Percentiles rank a stretch among this genome's conserved stretches.
These are phyloP conservation scores for Ciconia boyciana DNA, from an alignment of 2,113 vertebrate genomes.

Conservation along the genomic window DNA sequence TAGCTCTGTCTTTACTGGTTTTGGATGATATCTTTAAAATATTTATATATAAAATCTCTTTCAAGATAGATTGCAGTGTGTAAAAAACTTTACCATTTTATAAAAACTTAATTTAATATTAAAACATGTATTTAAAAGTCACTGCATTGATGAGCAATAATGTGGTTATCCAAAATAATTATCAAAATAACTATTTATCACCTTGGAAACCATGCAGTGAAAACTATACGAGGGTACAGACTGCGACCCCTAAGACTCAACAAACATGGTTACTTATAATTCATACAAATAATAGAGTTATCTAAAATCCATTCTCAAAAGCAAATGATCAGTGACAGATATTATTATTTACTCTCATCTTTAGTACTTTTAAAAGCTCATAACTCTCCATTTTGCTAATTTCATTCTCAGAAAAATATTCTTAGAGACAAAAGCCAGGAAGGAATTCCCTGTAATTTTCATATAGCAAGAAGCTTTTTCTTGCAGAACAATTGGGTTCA, in stretches of 20 bases:
- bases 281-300: background rate
- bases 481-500: background rate
- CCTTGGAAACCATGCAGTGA: background rate
- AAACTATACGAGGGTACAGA: background rate
- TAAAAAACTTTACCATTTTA: background rate
- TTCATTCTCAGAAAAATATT: background rate
- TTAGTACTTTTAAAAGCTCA: background rate
- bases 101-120: background rate
- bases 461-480: background rate
- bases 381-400: background rate
- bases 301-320: background rate
- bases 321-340: background rate
- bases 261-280: background rate
- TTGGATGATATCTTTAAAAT: background rate
- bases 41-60: background rate
- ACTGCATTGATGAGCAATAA: background rate
- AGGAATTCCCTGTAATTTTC: background rate
- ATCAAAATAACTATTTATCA: background rate
- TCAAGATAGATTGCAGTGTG: background rate
- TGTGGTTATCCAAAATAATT: background rate
- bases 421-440: background rate
- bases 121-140: background rate
- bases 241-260: background rate
- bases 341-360: background rate
- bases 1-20: background rate